Evolutionary conservation across 2,888 invertebrate genomes (phyloP), one percentile per base, ranked within the genome.

Genomic region (Crepidodera aurea): DNA sequence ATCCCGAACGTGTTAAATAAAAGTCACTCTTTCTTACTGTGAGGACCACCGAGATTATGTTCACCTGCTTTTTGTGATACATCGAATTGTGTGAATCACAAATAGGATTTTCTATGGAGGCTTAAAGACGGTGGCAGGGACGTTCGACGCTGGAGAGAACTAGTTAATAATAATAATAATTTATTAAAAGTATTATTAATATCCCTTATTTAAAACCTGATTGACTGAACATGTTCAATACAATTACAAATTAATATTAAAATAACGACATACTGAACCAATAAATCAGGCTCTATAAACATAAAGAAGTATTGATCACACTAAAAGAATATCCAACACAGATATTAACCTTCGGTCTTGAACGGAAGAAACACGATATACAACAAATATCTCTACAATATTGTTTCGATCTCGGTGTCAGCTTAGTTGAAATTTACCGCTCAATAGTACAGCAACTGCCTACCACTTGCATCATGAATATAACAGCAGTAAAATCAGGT

Each of bases 41-140:
- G 71, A 72, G 72, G 75, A 75, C 74, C 75, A 75, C 75, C 74
- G 69, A 63, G 69, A 69, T 67, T 68, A 67, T 67, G 71, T 74
- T 74, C 75, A 75, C 75, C 74, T 75, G 75, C 70, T 70, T 65
- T 42, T 39, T 29, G 12, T 46, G 25, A 46, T 25, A 18, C 1
- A 16, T 42, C 18, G 12, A 5, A 19, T 42, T 18, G 22, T 46
- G 15, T 37, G 15, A 37, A 37, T 37, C 15, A 37, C 37, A 37
- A 15, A 37, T n/a, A 32, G 10, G 6, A 32, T 32, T 32, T 32
- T 32, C 32, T 32, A n/a, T 8, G 32, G 22, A 22, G 22, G 22
- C 22, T 22, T 22, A 22, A 22, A 22, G n/a, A n/a, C n/a, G n/a
- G n/a, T n/a, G n/a, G n/a, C n/a, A n/a, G n/a, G n/a, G n/a, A n/a